Evolutionary conservation across 2,888 invertebrate species (phyloP).

Genomic region (Lamellibrachia columna): DNA sequence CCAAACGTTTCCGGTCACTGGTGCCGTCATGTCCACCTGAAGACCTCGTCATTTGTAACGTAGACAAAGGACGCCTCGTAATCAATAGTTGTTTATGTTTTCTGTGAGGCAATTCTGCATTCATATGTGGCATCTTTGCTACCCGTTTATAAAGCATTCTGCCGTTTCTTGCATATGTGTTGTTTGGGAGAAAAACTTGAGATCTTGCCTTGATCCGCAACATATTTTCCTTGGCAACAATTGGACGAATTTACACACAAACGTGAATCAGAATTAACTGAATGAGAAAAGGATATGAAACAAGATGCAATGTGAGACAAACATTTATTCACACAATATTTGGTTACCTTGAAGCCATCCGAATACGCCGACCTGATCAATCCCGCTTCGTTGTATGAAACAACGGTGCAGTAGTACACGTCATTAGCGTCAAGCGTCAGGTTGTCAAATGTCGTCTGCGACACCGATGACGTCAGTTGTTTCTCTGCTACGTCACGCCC

Average conservation of each 20-base stretch:
- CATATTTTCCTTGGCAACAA: too few relatives aligned
- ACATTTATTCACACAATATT: background rate
- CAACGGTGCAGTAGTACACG: conserved; percentile 38
- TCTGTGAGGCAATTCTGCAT: background rate
- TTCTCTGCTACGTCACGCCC: conserved; percentile 33
- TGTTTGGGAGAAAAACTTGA: too few relatives aligned
- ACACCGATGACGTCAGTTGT: conserved; percentile 32
- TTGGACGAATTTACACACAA: too few relatives aligned
- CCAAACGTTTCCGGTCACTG: background rate
- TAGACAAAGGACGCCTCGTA: background rate
- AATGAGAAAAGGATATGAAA: background rate
- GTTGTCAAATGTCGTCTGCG: conserved; percentile 31
- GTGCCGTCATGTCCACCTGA: background rate
- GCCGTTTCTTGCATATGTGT: too few relatives aligned
- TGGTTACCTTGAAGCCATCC: conserved; percentile 33
- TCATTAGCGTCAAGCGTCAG: background rate
- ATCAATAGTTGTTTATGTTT: background rate
- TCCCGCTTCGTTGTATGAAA: conserved; percentile 39
- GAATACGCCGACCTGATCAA: conserved; percentile 34
- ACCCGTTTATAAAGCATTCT: too few relatives aligned
- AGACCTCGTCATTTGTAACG: background rate
- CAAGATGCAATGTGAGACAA: background rate
- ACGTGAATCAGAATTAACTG: background rate
- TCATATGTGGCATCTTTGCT: too few relatives aligned
- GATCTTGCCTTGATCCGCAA: too few relatives aligned